Evolutionary conservation across 2,888 invertebrate species (phyloP), one percentile per base, ranked within the genome.

Genomic region (Perizoma affinitatum): DNA sequence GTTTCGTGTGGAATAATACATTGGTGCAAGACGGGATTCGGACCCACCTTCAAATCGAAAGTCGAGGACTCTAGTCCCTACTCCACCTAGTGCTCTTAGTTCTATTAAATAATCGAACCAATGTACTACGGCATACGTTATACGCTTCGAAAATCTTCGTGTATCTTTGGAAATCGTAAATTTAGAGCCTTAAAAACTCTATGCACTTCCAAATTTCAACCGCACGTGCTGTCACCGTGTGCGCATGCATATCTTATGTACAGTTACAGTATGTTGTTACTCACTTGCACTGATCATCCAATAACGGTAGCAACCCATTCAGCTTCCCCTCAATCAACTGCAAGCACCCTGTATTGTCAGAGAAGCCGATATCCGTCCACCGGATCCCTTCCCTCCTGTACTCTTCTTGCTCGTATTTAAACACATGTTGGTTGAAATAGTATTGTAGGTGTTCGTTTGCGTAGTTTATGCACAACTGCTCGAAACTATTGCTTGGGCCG

Each of bases 341-440:
- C 71, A 99, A 93, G 86, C 98, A 98, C 4, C 96, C 97, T 0
- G 98, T 98, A 87, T 99, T 99, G 86, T 98, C 98, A 73, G 97
- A 97, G 90, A 98, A 98, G 70, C 97, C 98, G 65, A 98, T 98
- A 82, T 98, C 97, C 64, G 97, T 97, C 98, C 98, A 98, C 69
- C 96, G 94, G 65, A 98, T 98, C 34, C 97, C 97, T 88, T 98
- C 98, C 66, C 97, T 94, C 73, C 97, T 93, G 84, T 98, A 99
- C 88, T 98, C 98, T 84, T 98, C 97, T 93, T 98, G 97, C 82
- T 98, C 98, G 80, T 98, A 98, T 90, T 98, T 98, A 92, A 99
- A 99, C 73, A 99, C 98, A 84, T 99, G 98, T 88, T 98, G 97
- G 93, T 98, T 98, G 93, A 99, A 99, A 87, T 98, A 98, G 87